These are phyloP conservation scores for Phalanger gymnotis DNA, from an alignment of 2,797 vertebrate genomes.

Conservation along the genomic window DNA sequence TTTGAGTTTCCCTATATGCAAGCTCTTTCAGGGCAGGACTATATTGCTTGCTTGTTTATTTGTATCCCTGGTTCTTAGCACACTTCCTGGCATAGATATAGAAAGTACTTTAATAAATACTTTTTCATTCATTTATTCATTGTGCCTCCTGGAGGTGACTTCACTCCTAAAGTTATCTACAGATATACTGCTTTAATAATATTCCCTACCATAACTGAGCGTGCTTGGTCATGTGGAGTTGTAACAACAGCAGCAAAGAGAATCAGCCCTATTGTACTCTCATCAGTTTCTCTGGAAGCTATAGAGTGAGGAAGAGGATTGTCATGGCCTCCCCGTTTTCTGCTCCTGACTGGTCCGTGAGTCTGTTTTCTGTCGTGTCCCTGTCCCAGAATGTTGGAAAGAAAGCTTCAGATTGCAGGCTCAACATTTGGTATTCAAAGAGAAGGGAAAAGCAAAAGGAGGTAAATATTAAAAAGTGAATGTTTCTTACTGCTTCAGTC, in stretches of 20 bases:
- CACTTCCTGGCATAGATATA: no score
- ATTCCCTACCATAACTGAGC: conserved; percentile 25
- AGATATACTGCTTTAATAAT: not conserved
- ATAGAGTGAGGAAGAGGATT: conserved; percentile 51
- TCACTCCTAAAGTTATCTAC: no score
- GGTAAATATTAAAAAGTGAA: conserved; percentile 35
- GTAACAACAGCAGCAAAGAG: conserved; percentile 84
- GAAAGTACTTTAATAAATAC: not conserved
- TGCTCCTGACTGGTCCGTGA: conserved; percentile 75
- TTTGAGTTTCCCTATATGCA: no score
- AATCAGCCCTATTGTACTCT: conserved; percentile 82
- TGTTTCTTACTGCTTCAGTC: conserved; percentile 24
- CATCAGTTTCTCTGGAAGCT: conserved; percentile 80
- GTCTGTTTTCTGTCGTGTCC: conserved; percentile 60
- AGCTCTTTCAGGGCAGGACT: not conserved
- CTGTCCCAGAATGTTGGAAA: conserved; percentile 83
- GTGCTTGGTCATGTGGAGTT: conserved; percentile 79
- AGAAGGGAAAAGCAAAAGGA: conserved; percentile 75
- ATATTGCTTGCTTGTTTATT: not conserved
- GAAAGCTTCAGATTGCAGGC: conserved; percentile 83
- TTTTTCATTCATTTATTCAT: not conserved
- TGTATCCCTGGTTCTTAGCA: not conserved
- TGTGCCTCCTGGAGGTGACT: not conserved
- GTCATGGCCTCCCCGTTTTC: conserved; percentile 67
- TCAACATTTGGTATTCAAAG: conserved; percentile 85